phyloP scores from a whole-genome alignment of 1,140 invertebrate species.

The Nephila pilipes region DNA sequence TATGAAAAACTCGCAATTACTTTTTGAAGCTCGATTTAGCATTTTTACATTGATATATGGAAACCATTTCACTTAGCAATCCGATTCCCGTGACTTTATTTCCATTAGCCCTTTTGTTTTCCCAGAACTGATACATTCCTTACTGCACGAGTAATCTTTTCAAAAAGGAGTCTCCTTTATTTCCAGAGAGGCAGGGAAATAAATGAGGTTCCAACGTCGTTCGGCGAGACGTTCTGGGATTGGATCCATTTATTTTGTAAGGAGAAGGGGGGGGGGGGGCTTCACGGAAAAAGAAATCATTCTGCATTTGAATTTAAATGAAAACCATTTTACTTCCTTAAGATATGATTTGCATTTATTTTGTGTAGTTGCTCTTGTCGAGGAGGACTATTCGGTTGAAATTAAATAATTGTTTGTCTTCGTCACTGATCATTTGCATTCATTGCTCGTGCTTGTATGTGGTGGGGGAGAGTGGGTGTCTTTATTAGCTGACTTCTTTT shows the following conservation, averaged over 20 bases:
- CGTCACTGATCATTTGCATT: conserved; percentile 31
- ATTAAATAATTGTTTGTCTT: conserved; percentile 47
- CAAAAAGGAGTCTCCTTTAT: conserved; percentile 48
- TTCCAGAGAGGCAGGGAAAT: conserved; percentile 8
- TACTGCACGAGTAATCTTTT: conserved; percentile 49
- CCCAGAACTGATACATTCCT: not conserved
- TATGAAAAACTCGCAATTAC: conserved; percentile 40
- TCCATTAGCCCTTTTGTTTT: conserved; percentile 46
- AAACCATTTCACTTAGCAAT: conserved; percentile 42
- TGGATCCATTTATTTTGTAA: conserved; percentile 36
- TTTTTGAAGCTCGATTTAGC: conserved; percentile 48
- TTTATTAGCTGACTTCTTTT: not conserved
- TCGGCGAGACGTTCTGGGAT: not conserved
- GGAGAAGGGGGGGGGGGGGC: not conserved
- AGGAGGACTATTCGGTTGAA: conserved; percentile 17
- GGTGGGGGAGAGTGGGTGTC: not conserved
- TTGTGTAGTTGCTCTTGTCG: conserved; percentile 6
- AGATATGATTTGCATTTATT: conserved; percentile 62
- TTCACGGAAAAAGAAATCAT: not conserved
- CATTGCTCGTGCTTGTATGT: not conserved
- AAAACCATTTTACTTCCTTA: conserved; percentile 58
- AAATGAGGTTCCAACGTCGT: conserved; percentile 24
- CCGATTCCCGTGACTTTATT: conserved; percentile 11
- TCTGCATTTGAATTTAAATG: conserved; percentile 45
- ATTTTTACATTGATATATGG: conserved; percentile 52